A percentile compares a stretch with the other conserved stretches of the same genome.
phyloP scores from a whole-genome alignment of 1,140 invertebrate species.

The Armadillidium nasatum region DNA sequence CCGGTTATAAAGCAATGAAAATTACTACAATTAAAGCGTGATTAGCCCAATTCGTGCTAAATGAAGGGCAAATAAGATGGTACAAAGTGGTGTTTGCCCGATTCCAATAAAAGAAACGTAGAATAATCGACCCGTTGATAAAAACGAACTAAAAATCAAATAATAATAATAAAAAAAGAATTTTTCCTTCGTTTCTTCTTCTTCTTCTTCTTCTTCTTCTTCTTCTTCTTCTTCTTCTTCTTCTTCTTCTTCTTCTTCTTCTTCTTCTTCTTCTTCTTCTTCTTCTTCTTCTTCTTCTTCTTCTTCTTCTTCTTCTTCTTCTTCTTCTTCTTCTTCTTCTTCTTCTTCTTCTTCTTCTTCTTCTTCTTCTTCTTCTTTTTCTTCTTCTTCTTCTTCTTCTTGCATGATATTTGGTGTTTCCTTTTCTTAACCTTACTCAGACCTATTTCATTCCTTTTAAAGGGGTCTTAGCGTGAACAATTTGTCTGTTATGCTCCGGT shows the following conservation, averaged over 20 bases:
- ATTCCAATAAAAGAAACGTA: neutral
- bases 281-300: neutral
- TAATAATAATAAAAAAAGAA: neutral
- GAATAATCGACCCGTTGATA: neutral
- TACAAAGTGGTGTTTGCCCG: no score
- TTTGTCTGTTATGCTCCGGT: no score
- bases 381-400: neutral
- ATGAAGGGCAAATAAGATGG: no score
- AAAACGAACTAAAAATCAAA: no score
- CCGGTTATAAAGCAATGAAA: no score
- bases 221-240: conserved; percentile 1
- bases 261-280: neutral
- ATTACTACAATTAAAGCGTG: no score
- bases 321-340: neutral
- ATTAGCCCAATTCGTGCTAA: no score
- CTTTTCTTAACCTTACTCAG: neutral
- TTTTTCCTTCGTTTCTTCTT: neutral
- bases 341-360: neutral
- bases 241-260: neutral
- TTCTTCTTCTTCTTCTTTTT: neutral
- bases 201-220: neutral
- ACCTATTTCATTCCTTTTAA: neutral
- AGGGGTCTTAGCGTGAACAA: no score
- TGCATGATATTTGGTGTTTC: neutral
- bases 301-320: neutral